These are phyloP conservation scores for Fragum fragum DNA, from an alignment of 2,888 invertebrate genomes.

Conservation along the genomic window DNA sequence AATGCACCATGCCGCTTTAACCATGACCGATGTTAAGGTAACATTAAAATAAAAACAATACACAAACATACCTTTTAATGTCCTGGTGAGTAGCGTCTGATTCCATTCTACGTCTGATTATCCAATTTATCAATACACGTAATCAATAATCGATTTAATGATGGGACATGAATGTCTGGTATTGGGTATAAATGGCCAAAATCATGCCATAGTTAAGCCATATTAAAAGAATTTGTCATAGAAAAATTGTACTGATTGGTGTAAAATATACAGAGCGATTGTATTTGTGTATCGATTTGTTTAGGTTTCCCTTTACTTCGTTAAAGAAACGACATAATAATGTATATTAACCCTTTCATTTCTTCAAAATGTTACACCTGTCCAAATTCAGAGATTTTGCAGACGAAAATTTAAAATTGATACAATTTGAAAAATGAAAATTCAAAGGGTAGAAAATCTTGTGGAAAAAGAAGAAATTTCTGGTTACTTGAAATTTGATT, in stretches of 20 bases:
- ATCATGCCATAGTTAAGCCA: not conserved
- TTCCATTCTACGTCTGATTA: not conserved
- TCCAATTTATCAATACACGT: not conserved
- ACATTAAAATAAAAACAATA: conserved; percentile 5
- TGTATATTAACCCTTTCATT: no score
- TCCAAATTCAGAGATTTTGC: no score
- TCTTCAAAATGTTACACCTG: no score
- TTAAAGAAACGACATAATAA: no score
- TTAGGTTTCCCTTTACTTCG: not conserved
- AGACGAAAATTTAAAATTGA: no score
- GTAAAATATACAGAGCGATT: not conserved
- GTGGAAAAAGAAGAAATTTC: no score
- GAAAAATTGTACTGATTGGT: not conserved
- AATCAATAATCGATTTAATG: not conserved
- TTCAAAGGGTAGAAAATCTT: no score
- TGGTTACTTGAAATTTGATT: no score
- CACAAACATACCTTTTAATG: not conserved
- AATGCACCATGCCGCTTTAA: not conserved
- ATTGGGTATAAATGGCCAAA: not conserved
- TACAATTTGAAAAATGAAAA: no score
- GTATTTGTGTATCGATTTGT: not conserved
- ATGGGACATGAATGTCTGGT: not conserved
- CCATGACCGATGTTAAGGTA: not conserved
- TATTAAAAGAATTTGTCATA: not conserved
- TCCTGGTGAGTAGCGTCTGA: not conserved